Percentiles rank a stretch among this genome's conserved stretches.
Conservation (phyloP, 2,113 vertebrate genomes). For the Paratilapia polleni region DNA sequence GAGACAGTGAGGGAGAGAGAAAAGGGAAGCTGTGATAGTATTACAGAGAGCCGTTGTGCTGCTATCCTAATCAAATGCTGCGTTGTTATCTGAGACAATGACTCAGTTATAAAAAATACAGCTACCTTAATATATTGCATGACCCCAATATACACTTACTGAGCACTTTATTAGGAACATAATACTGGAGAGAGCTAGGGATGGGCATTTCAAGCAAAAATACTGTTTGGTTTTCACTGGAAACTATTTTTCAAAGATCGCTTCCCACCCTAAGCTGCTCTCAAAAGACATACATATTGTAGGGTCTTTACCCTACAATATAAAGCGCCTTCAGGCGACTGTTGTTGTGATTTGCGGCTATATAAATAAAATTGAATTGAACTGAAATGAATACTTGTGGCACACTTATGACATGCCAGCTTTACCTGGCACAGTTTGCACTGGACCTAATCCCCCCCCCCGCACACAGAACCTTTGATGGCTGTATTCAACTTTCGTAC, state of each 20-base stretch:
- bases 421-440: too few species aligned
- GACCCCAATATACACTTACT: neutral
- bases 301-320: too few species aligned
- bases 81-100: neutral
- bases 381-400: too few species aligned
- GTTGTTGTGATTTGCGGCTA: too few species aligned
- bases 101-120: neutral
- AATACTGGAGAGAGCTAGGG: neutral
- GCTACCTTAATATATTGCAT: neutral
- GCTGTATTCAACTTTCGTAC: neutral
- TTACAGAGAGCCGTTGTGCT: neutral
- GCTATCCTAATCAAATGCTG: neutral
- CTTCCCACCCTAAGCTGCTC: too few species aligned
- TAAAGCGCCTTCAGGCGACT: too few species aligned
- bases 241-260: neutral
- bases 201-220: neutral
- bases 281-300: too few species aligned
- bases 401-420: neutral
- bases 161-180: neutral
- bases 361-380: too few species aligned
- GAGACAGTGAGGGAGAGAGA: neutral
- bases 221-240: neutral
- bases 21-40: neutral
- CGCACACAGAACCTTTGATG: neutral
- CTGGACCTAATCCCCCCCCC: too few species aligned